Evolutionary conservation across 2,888 invertebrate species (phyloP).

Genomic region (Malachius bipustulatus): DNA sequence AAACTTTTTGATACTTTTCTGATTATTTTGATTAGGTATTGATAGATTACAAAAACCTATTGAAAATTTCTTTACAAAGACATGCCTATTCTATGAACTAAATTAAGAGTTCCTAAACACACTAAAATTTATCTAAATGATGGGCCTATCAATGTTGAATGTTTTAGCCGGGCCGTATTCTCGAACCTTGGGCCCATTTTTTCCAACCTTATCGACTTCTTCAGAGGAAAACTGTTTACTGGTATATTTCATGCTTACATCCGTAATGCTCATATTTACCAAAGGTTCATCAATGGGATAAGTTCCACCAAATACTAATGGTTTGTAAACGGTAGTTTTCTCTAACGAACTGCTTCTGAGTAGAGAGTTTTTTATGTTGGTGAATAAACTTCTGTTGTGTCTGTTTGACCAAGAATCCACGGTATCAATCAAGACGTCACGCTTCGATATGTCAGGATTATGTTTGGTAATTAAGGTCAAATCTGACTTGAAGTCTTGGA

Average conservation of each 20-base stretch:
- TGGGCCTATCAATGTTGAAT: conserved; percentile 47
- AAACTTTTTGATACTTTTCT: no score
- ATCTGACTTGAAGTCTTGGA: conserved; percentile 30
- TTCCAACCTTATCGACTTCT: conserved; percentile 7
- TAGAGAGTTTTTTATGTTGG: conserved; percentile 31
- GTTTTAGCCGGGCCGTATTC: conserved; percentile 42
- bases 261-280: neutral
- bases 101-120: no score
- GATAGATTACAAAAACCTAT: no score
- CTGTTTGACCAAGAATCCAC: conserved; percentile 50
- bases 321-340: conserved; percentile 41
- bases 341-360: conserved; percentile 28
- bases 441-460: conserved; percentile 29
- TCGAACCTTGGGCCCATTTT: conserved; percentile 26
- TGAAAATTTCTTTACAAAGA: no score
- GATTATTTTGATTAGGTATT: no score
- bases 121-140: no score
- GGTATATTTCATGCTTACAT: neutral
- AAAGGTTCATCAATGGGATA: conserved; percentile 73
- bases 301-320: conserved; percentile 72
- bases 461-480: conserved; percentile 29
- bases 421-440: conserved; percentile 48
- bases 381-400: conserved; percentile 29
- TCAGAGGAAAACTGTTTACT: neutral
- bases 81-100: no score